Evolutionary conservation across 1,140 invertebrate genomes (phyloP), one percentile per base, ranked within the genome.

Genomic region (Drosophila micromelanica): DNA sequence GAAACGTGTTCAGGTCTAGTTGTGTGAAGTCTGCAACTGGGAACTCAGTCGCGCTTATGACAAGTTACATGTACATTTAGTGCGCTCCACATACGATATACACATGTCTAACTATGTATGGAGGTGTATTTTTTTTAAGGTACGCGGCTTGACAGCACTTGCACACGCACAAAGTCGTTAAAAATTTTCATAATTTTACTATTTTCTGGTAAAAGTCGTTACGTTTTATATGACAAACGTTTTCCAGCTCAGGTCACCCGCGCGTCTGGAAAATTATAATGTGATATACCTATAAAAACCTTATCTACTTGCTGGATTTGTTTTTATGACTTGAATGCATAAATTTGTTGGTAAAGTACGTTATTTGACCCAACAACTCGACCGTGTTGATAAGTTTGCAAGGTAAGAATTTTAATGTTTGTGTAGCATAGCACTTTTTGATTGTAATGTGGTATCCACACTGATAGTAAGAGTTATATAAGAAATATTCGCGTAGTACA

Each of bases 151-250:
- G 27, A 27, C 27, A 27, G 27, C 27, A 27, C 27, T 27, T 51
- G 73, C 38, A 78, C 75, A 71, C 63, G 56, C 64, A 67, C 62
- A 54, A 65, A 59, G 43, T 69, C 46, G 65, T 74, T 85, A 68
- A 71, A 69, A 72, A 78, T 87, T 87, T 87, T 87, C 82, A 87
- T 87, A 87, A 87, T 87, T 87, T 87, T 79, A 87, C 82, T 84
- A 84, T 49, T 87, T 87, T 87, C 84, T 89, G 84, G 85, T 89
- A 76, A 84, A 79, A 62, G 68, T 57, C 57, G 57, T 65, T 32
- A 17, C 7, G 5, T 64, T 56, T 46, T 55, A 48, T 56, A 63
- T 63, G 60, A 48, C 75, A 60, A 69, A 89, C 84, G 73, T 82
- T 61, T 52, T 51, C 45, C 32, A 42, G 32, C 54, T 32, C 9